Conservation (phyloP, 2,113 vertebrate species). For the Gnathonemus echidnorhynchus region DNA sequence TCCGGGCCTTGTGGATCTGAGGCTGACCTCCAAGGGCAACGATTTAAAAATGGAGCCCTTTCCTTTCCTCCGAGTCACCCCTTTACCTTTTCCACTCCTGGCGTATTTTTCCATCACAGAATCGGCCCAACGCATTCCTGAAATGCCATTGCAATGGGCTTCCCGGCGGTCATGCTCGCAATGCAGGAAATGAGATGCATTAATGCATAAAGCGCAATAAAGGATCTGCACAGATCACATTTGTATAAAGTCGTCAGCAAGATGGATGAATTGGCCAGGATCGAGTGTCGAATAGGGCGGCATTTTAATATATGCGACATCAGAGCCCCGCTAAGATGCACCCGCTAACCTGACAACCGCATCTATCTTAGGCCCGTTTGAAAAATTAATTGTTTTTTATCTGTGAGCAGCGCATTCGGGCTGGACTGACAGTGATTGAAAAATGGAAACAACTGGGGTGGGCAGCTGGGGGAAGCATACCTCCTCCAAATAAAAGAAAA, state of each 20-base stretch:
- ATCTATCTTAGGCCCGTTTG: constrained; percentile 74
- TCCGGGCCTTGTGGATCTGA: neutral
- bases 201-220: constrained; percentile 11
- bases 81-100: neutral
- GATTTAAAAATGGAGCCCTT: neutral
- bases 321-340: constrained; percentile 44
- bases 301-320: constrained; percentile 40
- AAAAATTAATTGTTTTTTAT: constrained; percentile 61
- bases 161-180: neutral
- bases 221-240: constrained; percentile 48
- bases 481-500: neutral
- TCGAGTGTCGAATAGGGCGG: neutral
- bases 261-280: constrained; percentile 64
- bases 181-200: neutral
- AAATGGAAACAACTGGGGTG: constrained; percentile 33
- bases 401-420: constrained; percentile 41
- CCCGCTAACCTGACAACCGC: constrained; percentile 69
- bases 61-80: neutral
- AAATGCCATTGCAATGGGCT: neutral
- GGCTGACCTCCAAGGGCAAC: neutral
- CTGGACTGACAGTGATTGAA: constrained; percentile 41
- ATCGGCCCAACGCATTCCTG: neutral
- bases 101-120: neutral
- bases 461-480: too few species aligned
- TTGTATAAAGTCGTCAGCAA: constrained; percentile 66